phyloP scores from a whole-genome alignment of 2,113 vertebrate genomes.

The Rattus rattus region DNA sequence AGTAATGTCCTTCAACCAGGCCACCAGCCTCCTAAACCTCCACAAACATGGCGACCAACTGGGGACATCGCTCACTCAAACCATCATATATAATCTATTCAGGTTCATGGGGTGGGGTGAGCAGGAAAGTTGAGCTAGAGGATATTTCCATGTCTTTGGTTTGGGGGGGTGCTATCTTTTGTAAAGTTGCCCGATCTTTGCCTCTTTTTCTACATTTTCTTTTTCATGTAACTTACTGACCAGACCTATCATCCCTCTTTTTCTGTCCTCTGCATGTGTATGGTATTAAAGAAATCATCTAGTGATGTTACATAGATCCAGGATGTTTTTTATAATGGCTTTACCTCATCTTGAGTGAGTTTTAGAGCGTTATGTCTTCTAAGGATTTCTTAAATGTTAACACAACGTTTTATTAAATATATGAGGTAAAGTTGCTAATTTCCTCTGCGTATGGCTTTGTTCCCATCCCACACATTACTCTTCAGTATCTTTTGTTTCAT shows the following conservation, averaged over 20 bases:
- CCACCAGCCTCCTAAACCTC: not conserved
- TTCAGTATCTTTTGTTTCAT: not conserved
- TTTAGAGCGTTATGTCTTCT: not conserved
- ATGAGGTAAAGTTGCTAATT: not conserved
- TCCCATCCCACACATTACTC: not conserved
- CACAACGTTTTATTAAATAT: conserved; percentile 15
- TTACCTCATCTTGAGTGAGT: conserved; percentile 13
- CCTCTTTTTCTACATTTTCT: not conserved
- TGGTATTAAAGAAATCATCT: not conserved
- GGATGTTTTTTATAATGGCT: not conserved
- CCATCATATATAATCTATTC: not conserved
- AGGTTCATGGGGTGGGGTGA: no score
- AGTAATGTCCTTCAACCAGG: not conserved
- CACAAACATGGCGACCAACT: not conserved
- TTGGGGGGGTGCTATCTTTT: not conserved
- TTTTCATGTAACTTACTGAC: not conserved
- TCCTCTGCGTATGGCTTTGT: not conserved
- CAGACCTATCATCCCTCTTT: not conserved
- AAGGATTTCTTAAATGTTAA: not conserved
- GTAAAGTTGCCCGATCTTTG: not conserved
- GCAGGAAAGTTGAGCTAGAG: not conserved
- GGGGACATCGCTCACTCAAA: not conserved
- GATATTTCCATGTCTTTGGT: not conserved
- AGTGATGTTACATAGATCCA: not conserved
- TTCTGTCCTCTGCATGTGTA: not conserved